Base-by-base conservation (phyloP, 2,797 vertebrate genomes). In the Molossus alvarezi region DNA sequence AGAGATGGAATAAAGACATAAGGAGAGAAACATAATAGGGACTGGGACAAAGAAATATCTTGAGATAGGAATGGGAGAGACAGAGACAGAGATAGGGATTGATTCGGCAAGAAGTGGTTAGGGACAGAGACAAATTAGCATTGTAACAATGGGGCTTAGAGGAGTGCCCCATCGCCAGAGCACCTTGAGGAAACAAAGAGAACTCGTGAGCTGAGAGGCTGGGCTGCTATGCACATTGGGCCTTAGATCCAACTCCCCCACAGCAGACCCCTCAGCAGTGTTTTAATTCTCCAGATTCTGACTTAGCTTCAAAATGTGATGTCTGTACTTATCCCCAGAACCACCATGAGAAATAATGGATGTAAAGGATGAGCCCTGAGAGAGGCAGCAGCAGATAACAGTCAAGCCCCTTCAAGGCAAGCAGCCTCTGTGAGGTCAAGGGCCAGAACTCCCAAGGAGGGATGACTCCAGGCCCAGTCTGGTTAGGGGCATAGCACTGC, bases 51-150 rank as follows among this genome's bases (percentile, higher is more conserved):
- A 93, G 77, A 51, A 45, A 58, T 29, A 57, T 23, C 60, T 17
- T 45, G 81, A 90, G 81, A 64, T 1, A 73, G 71, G 80, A 80
- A 33, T 11, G 81, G 57, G 51, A 86, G 6, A 9, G 4, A 6
- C 60, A 87, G 87, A 85, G 37, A 37, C 5, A 53, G 48, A 77
- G 60, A 95, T 76, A 73, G n/a, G 57, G 57, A 72, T 90, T 53
- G 89, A 76, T 79, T 97, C 85, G n/a, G 80, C 85, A 92, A 97
- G 97, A 97, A 82, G 37, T 79, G 29, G 9, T 9, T 12, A 29
- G 27, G 60, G 37, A 45, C 33, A 57, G 25, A 88, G 29, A 21
- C 27, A 57, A 5, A 10, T 41, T 11, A 76, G 23, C 13, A 1
- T 57, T 65, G 3, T 72, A 58, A 75, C 77, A 75, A 86, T 17